These are phyloP conservation scores for Rostratula benghalensis DNA, from an alignment of 2,113 vertebrate genomes.

Conservation along the genomic window DNA sequence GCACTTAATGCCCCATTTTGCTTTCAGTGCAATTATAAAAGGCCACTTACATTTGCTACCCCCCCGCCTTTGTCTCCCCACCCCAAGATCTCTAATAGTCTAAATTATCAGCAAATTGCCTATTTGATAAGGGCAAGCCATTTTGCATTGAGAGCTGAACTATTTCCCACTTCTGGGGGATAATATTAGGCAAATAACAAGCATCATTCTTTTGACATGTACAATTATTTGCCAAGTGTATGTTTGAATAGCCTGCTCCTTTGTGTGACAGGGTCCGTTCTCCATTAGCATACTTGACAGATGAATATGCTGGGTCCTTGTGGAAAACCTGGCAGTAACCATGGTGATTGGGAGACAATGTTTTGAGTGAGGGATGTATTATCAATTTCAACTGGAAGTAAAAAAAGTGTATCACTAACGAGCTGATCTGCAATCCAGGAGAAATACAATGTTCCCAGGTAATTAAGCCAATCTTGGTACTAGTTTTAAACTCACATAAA, in stretches of 20 bases:
- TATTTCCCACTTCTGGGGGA: conserved; percentile 74
- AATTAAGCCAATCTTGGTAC: conserved; percentile 56
- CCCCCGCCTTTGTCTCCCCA: conserved; percentile 26
- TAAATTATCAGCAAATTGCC: conserved; percentile 74
- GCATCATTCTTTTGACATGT: conserved; percentile 77
- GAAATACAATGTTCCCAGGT: conserved; percentile 50
- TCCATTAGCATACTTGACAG: conserved; percentile 74
- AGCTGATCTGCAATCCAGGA: conserved; percentile 33
- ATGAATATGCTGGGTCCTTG: conserved; percentile 66
- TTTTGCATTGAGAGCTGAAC: conserved; percentile 71
- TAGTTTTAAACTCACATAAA: conserved; percentile 32
- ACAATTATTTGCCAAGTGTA: conserved; percentile 80
- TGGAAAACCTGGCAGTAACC: conserved; percentile 75
- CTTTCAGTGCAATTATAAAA: conserved; percentile 75
- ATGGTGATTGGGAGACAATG: conserved; percentile 72
- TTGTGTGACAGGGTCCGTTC: conserved; percentile 72
- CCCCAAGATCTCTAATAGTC: conserved; percentile 73
- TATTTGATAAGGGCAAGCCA: conserved; percentile 77
- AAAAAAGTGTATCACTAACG: conserved; percentile 43
- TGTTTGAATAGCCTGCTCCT: conserved; percentile 77
- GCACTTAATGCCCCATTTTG: conserved; percentile 61
- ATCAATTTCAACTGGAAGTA: conserved; percentile 63
- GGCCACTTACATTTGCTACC: conserved; percentile 58
- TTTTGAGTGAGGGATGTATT: conserved; percentile 66
- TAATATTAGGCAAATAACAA: conserved; percentile 79